A percentile compares a stretch with the other conserved stretches of the same genome.
These are phyloP conservation scores for Schizopygopsis malacanthus DNA, from an alignment of 2,797 vertebrate species.

Conservation along the genomic window DNA sequence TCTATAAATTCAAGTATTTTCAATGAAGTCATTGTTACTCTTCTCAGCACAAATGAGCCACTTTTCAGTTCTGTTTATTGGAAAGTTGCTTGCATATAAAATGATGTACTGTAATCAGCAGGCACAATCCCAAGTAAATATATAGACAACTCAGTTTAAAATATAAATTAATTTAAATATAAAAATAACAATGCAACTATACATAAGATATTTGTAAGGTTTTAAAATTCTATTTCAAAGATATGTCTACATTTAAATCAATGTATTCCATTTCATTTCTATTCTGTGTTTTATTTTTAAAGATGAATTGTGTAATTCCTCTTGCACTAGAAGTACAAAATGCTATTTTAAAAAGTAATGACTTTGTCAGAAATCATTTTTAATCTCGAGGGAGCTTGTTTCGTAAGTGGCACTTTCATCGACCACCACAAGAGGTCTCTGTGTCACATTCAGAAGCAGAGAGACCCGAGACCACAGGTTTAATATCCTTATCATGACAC, in stretches of 20 bases:
- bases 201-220: too few relatives aligned
- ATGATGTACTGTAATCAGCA: background rate
- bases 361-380: background rate
- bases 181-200: too few relatives aligned
- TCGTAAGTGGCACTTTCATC: constrained; percentile 6
- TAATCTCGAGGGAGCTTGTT: background rate
- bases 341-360: background rate
- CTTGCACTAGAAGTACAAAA: background rate
- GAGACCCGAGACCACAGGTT: constrained; percentile 27
- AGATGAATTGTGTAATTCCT: background rate
- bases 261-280: background rate
- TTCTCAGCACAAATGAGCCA: background rate
- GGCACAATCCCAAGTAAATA: background rate
- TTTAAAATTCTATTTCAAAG: background rate
- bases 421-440: constrained; percentile 45
- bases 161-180: background rate
- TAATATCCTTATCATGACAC: constrained; percentile 48
- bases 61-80: background rate
- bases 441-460: background rate
- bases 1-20: background rate
- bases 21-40: background rate
- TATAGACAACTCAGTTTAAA: background rate
- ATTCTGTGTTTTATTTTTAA: background rate
- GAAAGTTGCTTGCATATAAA: background rate
- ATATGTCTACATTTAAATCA: background rate